These are phyloP conservation scores for Ceuthmochares aereus DNA, from an alignment of 2,113 vertebrate genomes.

Conservation along the genomic window DNA sequence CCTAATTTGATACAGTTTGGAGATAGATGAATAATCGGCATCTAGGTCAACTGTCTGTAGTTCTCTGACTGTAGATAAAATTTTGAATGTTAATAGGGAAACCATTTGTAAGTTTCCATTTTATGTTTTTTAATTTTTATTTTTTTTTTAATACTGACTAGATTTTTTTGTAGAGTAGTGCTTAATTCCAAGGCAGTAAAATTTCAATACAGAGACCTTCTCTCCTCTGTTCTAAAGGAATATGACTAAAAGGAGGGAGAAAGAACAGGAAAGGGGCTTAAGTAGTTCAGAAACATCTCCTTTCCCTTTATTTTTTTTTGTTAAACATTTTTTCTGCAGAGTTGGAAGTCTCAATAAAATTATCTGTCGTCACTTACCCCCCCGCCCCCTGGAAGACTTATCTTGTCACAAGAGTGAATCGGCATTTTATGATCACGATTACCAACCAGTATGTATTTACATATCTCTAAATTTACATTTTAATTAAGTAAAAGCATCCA, in stretches of 20 bases:
- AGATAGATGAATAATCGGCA: neutral
- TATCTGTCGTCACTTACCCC: rapidly evolving
- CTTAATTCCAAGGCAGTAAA: neutral
- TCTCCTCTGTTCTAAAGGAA: neutral
- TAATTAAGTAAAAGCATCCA: neutral
- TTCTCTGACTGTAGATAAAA: neutral
- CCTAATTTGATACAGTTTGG: conserved; percentile 8
- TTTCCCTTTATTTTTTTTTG: neutral
- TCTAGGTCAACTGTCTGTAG: neutral
- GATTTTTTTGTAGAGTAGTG: neutral
- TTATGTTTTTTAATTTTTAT: neutral
- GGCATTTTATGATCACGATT: neutral
- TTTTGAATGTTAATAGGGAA: neutral
- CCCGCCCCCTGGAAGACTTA: neutral
- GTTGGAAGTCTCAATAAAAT: neutral
- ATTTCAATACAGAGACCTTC: neutral
- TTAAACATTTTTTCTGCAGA: neutral
- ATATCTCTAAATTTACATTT: neutral
- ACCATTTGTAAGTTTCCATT: neutral
- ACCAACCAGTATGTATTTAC: neutral
- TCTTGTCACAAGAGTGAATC: neutral
- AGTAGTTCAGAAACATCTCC: neutral
- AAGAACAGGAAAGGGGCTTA: neutral
- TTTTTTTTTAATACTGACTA: neutral
- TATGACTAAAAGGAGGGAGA: neutral